These are phyloP conservation scores for Phocoena sinus DNA, from an alignment of 2,113 vertebrate genomes.

Conservation along the genomic window DNA sequence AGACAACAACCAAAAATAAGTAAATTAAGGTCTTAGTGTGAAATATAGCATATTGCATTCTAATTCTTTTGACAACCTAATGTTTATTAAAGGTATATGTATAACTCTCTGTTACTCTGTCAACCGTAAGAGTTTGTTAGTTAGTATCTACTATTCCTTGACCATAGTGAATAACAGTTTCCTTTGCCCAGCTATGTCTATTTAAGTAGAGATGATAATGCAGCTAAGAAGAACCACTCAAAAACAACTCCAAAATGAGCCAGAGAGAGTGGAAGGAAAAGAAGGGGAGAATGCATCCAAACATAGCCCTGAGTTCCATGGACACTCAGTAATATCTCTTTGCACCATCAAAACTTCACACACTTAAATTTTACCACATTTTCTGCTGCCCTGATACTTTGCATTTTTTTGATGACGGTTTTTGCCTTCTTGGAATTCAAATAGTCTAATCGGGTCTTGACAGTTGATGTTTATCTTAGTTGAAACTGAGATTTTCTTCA, in stretches of 20 bases:
- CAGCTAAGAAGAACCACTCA: neutral
- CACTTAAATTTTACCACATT: constrained; percentile 4
- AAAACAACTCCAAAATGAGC: constrained; percentile 10
- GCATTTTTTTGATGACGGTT: neutral
- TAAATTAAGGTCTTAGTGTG: neutral
- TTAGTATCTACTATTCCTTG: neutral
- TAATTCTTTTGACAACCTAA: neutral
- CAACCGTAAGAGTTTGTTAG: neutral
- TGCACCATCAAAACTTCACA: neutral
- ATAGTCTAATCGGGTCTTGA: neutral
- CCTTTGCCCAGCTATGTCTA: neutral
- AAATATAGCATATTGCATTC: neutral
- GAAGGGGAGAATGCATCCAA: neutral
- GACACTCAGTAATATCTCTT: neutral
- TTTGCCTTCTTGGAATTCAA: constrained; percentile 45
- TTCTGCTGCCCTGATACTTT: neutral
- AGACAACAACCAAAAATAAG: neutral
- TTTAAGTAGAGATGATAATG: neutral
- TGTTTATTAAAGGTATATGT: neutral
- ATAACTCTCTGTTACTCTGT: neutral
- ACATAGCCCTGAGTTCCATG: neutral
- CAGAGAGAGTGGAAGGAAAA: neutral
- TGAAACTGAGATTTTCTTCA: constrained; percentile 43
- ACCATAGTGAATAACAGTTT: neutral
- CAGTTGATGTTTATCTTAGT: constrained; percentile 51